Percentiles rank a stretch among this genome's conserved stretches.
Conservation (phyloP, 1,140 invertebrate species). For the Nixonia krombeini region DNA sequence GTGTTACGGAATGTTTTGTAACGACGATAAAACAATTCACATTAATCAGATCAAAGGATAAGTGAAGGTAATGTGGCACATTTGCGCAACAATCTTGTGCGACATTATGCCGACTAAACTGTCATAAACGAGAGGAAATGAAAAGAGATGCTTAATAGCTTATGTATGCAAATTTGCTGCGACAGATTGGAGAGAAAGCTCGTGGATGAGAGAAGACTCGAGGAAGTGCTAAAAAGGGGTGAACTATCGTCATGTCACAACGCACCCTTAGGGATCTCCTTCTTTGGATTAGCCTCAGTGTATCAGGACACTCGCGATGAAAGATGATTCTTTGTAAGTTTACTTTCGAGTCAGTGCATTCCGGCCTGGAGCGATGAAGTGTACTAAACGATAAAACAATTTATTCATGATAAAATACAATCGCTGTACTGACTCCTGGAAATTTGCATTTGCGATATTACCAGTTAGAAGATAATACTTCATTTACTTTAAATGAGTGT, state of each 20-base stretch:
- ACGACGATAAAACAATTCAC: slow-evolving; percentile 42
- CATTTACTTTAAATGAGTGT: too few relatives aligned
- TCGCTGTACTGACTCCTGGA: too few relatives aligned
- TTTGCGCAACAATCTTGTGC: slow-evolving; percentile 68
- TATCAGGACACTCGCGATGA: slow-evolving; percentile 10
- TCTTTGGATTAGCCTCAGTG: slow-evolving; percentile 46
- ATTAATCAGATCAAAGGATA: slow-evolving; percentile 67
- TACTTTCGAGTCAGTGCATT: neutral
- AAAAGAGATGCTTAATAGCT: slow-evolving; percentile 74
- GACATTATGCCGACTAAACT: slow-evolving; percentile 72
- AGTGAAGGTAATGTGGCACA: slow-evolving; percentile 51
- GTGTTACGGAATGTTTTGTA: too few relatives aligned
- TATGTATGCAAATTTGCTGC: slow-evolving; percentile 70
- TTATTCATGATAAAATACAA: too few relatives aligned
- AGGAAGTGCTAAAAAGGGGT: slow-evolving; percentile 67
- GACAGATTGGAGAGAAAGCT: slow-evolving; percentile 70
- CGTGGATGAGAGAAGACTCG: slow-evolving; percentile 50
- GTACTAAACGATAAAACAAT: too few relatives aligned
- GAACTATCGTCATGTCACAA: slow-evolving; percentile 44
- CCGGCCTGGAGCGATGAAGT: too few relatives aligned
- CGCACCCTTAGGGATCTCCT: slow-evolving; percentile 51
- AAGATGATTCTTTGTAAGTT: slow-evolving; percentile 20
- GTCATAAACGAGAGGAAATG: slow-evolving; percentile 73
- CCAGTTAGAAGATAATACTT: too few relatives aligned
- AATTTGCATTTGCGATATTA: too few relatives aligned